Base-by-base conservation (phyloP, 2,888 invertebrate species). In the Ectemnius continuus region DNA sequence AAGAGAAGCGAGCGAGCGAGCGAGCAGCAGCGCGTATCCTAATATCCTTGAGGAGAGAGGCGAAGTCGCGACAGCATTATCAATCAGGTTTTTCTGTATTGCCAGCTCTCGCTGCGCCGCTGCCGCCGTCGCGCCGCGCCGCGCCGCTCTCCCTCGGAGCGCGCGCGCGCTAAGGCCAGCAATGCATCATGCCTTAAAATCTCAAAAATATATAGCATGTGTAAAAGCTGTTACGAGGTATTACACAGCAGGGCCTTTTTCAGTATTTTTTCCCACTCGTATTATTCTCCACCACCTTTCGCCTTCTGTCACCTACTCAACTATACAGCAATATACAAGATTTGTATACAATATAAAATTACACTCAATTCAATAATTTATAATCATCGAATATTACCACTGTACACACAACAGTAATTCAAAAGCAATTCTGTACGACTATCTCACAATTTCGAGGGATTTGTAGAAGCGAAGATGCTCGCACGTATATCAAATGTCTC, bases 21-120 rank as follows among this genome's bases (percentile, higher is more conserved):
- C 18, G 3, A 36, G 28, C 14, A 18, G 20, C 16, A 6, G 11
- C 26, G 64, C 56, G 63, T 64, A 67, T 75, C 67, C 70, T 76
- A 67, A 75, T 70, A 58, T 68, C 52, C 58, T 13, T 47, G 67
- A 71, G 46, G 64, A 36, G 36, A 65, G 60, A 61, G 47, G 48
- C 16, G 20, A 11, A 62, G 47, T 18, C 20, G 72, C 69, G 66
- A 48, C 75, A 20, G 63, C 18, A 64, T 67, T 70, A 76, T 76
- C 75, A 65, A 75, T 75, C 76, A 67, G 71, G 75, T 75, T 76
- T 75, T 75, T 76, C 61, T 63, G 71, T 61, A 71, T 70, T 69
- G 70, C 8, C n/a, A 26, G 20, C 52, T 52, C 52, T 52, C 52
- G 16, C 52, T 13, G 57, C 61, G 56, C 11, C 48, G 46, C n/a